phyloP scores from a whole-genome alignment of 2,113 vertebrate genomes.

The Anolis carolinensis region DNA sequence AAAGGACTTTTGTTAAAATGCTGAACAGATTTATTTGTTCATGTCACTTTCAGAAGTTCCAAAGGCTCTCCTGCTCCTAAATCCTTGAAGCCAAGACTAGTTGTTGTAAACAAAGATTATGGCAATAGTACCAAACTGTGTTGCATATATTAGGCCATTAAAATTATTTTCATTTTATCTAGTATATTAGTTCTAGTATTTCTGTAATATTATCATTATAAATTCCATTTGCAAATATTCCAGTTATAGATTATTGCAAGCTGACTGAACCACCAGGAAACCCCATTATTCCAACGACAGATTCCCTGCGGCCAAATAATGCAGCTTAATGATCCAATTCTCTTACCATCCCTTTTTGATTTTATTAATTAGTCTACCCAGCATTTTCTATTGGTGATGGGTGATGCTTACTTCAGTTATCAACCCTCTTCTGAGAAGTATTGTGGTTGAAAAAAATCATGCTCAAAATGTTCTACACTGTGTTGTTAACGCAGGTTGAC shows the following conservation, averaged over 20 bases:
- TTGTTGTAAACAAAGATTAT: neutral
- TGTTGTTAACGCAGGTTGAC: too few relatives aligned
- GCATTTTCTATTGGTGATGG: neutral
- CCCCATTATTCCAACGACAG: conserved; percentile 62
- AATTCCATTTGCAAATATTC: conserved; percentile 72
- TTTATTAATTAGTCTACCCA: neutral
- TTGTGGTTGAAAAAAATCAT: neutral
- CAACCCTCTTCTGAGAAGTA: neutral
- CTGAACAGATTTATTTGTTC: neutral
- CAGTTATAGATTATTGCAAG: conserved; percentile 67
- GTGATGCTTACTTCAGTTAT: neutral
- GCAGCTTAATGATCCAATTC: conserved; percentile 65
- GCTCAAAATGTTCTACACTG: neutral
- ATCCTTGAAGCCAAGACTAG: neutral
- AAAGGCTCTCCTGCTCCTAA: neutral
- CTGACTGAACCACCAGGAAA: conserved; percentile 73
- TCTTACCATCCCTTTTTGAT: neutral
- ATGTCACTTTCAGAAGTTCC: neutral
- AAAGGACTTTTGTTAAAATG: neutral
- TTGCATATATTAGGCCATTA: neutral
- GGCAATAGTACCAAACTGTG: neutral
- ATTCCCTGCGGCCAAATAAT: conserved; percentile 61
- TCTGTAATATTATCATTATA: conserved; percentile 47
- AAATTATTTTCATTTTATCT: neutral
- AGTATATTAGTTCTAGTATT: neutral